Percentiles rank a stretch among this genome's conserved stretches.
Evolutionary conservation across 2,888 invertebrate genomes (phyloP).

Genomic region (Eilema sororculum): DNA sequence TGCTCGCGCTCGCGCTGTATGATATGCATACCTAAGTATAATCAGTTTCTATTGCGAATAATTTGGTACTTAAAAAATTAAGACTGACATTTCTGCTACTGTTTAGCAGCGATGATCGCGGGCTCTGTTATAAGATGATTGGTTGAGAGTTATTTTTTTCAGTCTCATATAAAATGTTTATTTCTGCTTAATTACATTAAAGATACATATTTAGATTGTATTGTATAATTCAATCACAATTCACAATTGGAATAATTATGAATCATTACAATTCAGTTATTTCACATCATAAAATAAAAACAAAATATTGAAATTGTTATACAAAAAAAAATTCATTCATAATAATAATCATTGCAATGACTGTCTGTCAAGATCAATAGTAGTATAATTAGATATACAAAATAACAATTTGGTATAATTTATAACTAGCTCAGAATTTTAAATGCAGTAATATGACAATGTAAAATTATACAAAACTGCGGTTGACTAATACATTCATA

Average conservation of each 20-base stretch:
- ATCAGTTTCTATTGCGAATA: too few relatives aligned
- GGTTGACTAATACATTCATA: slow-evolving; percentile 79
- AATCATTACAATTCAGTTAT: slow-evolving; percentile 61
- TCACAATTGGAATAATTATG: slow-evolving; percentile 69
- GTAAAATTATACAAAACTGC: slow-evolving; percentile 72
- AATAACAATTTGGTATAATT: slow-evolving; percentile 83
- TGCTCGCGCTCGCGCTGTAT: too few relatives aligned
- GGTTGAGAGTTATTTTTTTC: too few relatives aligned
- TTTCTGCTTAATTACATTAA: slow-evolving; percentile 82
- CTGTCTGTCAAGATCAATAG: slow-evolving; percentile 62
- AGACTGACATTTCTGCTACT: too few relatives aligned
- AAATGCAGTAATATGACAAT: slow-evolving; percentile 79
- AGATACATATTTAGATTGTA: slow-evolving; percentile 82
- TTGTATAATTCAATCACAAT: slow-evolving; percentile 77
- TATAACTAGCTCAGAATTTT: slow-evolving; percentile 77
- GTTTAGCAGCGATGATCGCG: too few relatives aligned
- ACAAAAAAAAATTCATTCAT: slow-evolving; percentile 43
- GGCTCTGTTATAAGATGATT: too few relatives aligned
- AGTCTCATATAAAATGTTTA: slow-evolving; percentile 87
- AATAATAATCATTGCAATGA: slow-evolving; percentile 48
- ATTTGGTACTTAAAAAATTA: too few relatives aligned
- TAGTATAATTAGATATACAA: slow-evolving; percentile 75
- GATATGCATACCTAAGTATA: too few relatives aligned
- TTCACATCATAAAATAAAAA: slow-evolving; percentile 62
- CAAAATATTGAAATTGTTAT: slow-evolving; percentile 49